Percentiles rank a stretch among this genome's conserved stretches.
These are phyloP conservation scores for Achlya flavicornis DNA, from an alignment of 2,888 invertebrate genomes.

Conservation along the genomic window DNA sequence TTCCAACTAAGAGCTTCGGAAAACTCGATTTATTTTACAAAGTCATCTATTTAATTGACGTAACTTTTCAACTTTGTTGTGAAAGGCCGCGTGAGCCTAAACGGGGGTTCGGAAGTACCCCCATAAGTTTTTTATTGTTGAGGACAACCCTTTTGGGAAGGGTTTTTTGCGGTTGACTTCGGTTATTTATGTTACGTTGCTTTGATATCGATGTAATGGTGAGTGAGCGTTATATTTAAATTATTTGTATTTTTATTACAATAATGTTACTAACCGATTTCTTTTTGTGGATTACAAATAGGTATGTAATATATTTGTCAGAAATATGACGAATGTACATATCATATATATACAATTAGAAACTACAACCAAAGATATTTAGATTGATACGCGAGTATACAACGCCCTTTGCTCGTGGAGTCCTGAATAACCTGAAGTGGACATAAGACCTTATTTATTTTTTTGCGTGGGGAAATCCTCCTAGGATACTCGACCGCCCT, in stretches of 20 bases:
- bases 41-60: constrained; percentile 63
- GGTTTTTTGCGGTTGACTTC: constrained; percentile 24
- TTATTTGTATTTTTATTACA: not conserved
- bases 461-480: no score
- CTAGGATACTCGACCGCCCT: no score
- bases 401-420: no score
- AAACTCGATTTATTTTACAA: constrained; percentile 53
- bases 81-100: constrained; percentile 27
- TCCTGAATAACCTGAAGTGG: no score
- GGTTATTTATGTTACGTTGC: constrained; percentile 13
- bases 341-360: no score
- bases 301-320: no score
- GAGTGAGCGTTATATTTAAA: constrained; percentile 6
- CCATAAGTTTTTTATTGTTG: constrained; percentile 41
- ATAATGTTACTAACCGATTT: no score
- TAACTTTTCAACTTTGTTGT: constrained; percentile 44
- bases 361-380: no score
- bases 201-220: constrained; percentile 17
- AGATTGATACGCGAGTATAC: no score
- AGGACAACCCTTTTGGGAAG: constrained; percentile 29
- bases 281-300: no score
- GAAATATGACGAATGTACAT: no score
- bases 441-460: no score
- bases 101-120: constrained; percentile 30
- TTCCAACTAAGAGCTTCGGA: constrained; percentile 35